Conservation (phyloP, 2,888 invertebrate genomes). For the Aphodius granarius region DNA sequence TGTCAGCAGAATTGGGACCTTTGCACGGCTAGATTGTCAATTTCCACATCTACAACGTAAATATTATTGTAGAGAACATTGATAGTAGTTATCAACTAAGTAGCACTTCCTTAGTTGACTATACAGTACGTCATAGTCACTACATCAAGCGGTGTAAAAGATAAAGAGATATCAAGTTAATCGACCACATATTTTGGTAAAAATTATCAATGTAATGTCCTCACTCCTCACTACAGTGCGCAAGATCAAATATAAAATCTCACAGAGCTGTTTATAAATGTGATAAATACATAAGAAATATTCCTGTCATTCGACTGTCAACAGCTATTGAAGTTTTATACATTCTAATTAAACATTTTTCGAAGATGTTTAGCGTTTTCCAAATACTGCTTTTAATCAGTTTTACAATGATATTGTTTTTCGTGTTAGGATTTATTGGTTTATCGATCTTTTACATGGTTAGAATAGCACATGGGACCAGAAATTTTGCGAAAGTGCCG, state of each 20-base stretch:
- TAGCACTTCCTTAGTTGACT: neutral
- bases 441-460: neutral
- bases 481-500: conserved; percentile 14
- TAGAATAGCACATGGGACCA: neutral
- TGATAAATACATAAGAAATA: neutral
- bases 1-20: no score
- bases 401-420: neutral
- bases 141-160: neutral
- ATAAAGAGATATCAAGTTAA: neutral
- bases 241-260: neutral
- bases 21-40: neutral
- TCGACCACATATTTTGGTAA: neutral
- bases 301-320: neutral
- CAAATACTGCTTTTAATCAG: neutral
- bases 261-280: neutral
- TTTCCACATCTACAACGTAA: neutral
- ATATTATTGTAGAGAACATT: neutral
- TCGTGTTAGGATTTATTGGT: neutral
- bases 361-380: neutral
- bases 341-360: no score
- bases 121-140: neutral
- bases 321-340: neutral
- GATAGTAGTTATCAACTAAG: neutral
- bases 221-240: neutral
- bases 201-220: neutral